These are phyloP conservation scores for Beris morrisii DNA, from an alignment of 2,888 invertebrate genomes.

Conservation along the genomic window DNA sequence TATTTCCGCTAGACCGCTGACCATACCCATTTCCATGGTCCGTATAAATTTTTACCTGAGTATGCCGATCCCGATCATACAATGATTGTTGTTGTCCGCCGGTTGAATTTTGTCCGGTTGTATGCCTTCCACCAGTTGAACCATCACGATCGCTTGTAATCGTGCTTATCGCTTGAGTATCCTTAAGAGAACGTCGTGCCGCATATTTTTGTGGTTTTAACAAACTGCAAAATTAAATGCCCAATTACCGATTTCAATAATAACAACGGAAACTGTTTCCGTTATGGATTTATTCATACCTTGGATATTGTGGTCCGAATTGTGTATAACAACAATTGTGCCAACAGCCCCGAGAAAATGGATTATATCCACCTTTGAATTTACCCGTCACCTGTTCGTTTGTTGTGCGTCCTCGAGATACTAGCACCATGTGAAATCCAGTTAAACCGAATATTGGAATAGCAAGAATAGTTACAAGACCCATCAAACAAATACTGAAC, in stretches of 20 bases:
- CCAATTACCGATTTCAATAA: neutral
- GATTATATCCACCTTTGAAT: constrained; percentile 98
- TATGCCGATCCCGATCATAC: constrained; percentile 67
- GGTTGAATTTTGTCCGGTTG: constrained; percentile 55
- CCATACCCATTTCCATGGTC: constrained; percentile 85
- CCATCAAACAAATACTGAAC: constrained; percentile 84
- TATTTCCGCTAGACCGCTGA: constrained; percentile 65
- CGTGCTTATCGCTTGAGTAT: constrained; percentile 56
- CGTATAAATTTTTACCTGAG: constrained; percentile 95
- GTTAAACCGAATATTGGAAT: constrained; percentile 98
- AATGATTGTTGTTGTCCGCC: constrained; percentile 55
- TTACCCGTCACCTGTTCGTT: constrained; percentile 99
- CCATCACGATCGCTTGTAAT: constrained; percentile 58
- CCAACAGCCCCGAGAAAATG: constrained; percentile 94
- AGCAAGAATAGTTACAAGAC: constrained; percentile 84
- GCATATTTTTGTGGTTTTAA: constrained; percentile 69
- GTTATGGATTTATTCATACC: constrained; percentile 62
- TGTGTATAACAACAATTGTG: constrained; percentile 93
- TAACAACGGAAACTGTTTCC: constrained; percentile 19
- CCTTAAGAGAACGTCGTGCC: constrained; percentile 62
- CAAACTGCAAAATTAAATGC: constrained; percentile 56
- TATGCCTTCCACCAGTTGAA: constrained; percentile 54
- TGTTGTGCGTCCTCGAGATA: constrained; percentile 94
- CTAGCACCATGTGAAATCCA: constrained; percentile 96
- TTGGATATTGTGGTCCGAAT: constrained; percentile 96